phyloP scores from a whole-genome alignment of 2,888 invertebrate genomes.

The Bombylius major region DNA sequence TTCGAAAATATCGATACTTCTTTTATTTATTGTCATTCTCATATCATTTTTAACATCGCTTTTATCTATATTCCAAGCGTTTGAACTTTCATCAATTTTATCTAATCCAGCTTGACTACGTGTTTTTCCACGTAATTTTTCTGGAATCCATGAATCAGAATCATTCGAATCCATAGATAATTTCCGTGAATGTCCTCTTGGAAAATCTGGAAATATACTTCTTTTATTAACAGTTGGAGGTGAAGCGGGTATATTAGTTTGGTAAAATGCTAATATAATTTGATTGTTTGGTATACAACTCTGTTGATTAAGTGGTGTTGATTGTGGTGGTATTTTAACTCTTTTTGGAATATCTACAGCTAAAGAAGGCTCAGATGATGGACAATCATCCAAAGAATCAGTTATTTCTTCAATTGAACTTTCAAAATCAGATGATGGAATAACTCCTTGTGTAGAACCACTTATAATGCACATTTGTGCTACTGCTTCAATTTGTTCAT shows the following conservation, averaged over 20 bases:
- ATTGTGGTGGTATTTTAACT: background rate
- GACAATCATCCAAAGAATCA: background rate
- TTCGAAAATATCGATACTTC: conserved; percentile 32
- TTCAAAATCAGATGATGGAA: background rate
- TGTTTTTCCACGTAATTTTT: conserved; percentile 11
- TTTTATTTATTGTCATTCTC: conserved; percentile 5
- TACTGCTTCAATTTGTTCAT: background rate
- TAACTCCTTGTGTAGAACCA: background rate
- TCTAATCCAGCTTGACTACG: conserved; percentile 14
- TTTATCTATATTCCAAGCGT: conserved; percentile 19
- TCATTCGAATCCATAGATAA: conserved; percentile 22
- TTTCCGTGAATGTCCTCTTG: conserved; percentile 16
- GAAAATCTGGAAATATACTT: background rate
- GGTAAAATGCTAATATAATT: background rate
- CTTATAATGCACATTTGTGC: background rate
- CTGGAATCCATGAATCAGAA: conserved; percentile 24
- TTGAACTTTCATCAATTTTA: conserved; percentile 17
- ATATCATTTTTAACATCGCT: conserved; percentile 8
- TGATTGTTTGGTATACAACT: background rate
- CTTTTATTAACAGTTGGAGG: background rate
- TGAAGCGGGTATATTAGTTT: background rate
- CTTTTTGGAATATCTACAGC: background rate
- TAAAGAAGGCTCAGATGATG: background rate
- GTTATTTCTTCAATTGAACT: background rate
- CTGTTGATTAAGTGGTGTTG: background rate